These are phyloP conservation scores for Macrotis lagotis DNA, from an alignment of 2,113 vertebrate species.

Conservation along the genomic window DNA sequence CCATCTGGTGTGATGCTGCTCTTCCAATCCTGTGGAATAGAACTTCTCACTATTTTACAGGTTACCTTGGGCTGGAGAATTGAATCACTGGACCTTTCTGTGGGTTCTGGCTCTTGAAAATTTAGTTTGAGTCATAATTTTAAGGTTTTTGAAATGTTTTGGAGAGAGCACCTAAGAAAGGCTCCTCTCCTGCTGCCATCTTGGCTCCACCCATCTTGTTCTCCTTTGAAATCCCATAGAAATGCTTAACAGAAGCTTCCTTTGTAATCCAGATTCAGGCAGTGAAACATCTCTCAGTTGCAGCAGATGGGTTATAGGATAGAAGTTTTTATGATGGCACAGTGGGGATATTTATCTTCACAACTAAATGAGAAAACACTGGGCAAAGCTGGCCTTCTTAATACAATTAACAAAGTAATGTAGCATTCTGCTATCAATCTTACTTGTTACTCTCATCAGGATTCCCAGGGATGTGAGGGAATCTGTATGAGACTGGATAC, in stretches of 20 bases:
- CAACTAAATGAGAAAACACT: conserved; percentile 50
- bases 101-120: no score
- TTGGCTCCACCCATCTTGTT: no score
- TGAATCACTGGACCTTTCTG: no score
- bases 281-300: conserved; percentile 63
- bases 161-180: no score
- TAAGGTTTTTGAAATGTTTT: no score
- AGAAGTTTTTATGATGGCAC: conserved; percentile 44
- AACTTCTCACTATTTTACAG: no score
- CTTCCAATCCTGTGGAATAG: no score
- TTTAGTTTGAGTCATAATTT: no score
- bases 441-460: conserved; percentile 40
- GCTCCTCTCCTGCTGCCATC: no score
- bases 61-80: no score
- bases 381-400: conserved; percentile 38
- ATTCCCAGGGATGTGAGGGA: background rate
- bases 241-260: conserved; percentile 32
- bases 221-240: background rate
- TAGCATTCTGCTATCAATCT: conserved; percentile 45
- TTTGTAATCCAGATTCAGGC: conserved; percentile 30
- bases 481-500: conserved; percentile 18
- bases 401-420: conserved; percentile 65
- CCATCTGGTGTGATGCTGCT: no score
- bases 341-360: conserved; percentile 61
- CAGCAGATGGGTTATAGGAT: conserved; percentile 74